Evolutionary conservation across 1,140 invertebrate genomes (phyloP).

Genomic region (Rhopalosiphum maidis): DNA sequence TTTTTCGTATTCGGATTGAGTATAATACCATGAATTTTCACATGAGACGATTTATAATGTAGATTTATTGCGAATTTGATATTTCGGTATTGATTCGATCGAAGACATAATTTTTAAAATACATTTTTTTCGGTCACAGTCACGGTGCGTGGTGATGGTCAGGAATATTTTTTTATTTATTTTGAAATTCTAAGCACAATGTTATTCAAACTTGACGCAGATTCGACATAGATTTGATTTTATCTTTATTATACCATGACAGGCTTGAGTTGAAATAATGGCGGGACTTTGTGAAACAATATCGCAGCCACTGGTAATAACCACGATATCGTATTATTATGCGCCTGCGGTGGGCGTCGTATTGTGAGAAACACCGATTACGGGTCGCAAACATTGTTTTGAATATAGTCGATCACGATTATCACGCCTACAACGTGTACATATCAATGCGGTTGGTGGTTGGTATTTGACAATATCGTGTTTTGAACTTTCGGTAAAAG

Average conservation of each 20-base stretch:
- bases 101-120: neutral
- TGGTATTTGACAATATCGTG: neutral
- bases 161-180: neutral
- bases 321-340: neutral
- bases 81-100: neutral
- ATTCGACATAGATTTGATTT: neutral
- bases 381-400: neutral
- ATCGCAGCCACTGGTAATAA: neutral
- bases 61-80: neutral
- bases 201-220: neutral
- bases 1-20: no score
- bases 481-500: neutral
- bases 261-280: neutral
- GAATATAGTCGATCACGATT: conserved; percentile 1
- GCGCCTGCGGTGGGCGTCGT: neutral
- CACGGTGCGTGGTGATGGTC: no score
- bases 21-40: no score
- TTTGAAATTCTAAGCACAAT: neutral
- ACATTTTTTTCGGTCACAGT: neutral
- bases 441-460: neutral
- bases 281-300: neutral
- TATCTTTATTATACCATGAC: neutral
- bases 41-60: neutral
- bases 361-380: neutral
- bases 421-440: neutral